Evolutionary conservation across 2,113 vertebrate genomes (phyloP).

Genomic region (Mesoclemmys tuberculata): DNA sequence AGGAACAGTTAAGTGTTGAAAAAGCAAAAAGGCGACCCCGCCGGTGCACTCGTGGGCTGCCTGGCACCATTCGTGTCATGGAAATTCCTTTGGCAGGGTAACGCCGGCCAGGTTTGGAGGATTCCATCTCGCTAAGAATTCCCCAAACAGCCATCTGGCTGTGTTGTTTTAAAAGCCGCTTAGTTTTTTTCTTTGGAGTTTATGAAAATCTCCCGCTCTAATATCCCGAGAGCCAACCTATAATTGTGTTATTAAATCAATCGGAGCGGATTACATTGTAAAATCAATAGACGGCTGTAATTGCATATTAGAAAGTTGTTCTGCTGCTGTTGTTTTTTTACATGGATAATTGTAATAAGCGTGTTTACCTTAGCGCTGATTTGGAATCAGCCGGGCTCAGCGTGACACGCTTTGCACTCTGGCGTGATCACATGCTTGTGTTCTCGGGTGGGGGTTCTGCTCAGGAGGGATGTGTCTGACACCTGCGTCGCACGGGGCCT

Average conservation of each 20-base stretch:
- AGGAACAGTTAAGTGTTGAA: background rate
- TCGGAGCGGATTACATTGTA: conserved; percentile 88
- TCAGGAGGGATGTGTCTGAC: accelerated
- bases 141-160: conserved; percentile 75
- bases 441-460: accelerated
- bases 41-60: conserved; percentile 29
- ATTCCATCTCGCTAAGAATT: conserved; percentile 77
- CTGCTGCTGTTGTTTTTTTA: conserved; percentile 82
- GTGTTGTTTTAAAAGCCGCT: conserved; percentile 77
- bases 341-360: conserved; percentile 94
- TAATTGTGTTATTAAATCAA: conserved; percentile 95
- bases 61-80: conserved; percentile 67
- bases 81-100: conserved; percentile 78
- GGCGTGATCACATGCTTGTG: accelerated
- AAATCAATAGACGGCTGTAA: conserved; percentile 93
- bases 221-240: conserved; percentile 87
- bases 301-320: conserved; percentile 94
- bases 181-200: conserved; percentile 86
- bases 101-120: conserved; percentile 79
- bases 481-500: accelerated
- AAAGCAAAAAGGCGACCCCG: conserved; percentile 26
- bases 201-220: conserved; percentile 91
- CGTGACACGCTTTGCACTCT: background rate
- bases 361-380: conserved; percentile 91
- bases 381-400: conserved; percentile 84